Evolutionary conservation across 2,797 vertebrate species (phyloP).

Genomic region (Carapus acus): DNA sequence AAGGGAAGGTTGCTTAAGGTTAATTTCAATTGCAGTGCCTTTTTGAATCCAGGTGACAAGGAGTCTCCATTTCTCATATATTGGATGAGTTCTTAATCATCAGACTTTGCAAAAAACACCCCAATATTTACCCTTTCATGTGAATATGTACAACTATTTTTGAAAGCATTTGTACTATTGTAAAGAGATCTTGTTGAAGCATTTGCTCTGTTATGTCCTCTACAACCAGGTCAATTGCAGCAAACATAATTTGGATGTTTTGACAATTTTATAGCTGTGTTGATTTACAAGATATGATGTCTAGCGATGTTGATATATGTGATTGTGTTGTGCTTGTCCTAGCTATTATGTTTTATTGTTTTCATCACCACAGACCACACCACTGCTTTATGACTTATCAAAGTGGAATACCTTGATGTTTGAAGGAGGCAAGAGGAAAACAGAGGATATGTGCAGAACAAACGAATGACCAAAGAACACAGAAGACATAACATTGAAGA

Average conservation of each 20-base stretch:
- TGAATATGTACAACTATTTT: conserved; percentile 9
- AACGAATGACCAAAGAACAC: conserved; percentile 39
- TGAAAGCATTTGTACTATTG: not conserved
- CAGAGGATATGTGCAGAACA: conserved; percentile 44
- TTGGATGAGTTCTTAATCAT: conserved; percentile 60
- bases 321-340: conserved; percentile 40
- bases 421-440: conserved; percentile 39
- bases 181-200: conserved; percentile 17
- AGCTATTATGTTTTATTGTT: conserved; percentile 51
- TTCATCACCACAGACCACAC: conserved; percentile 45
- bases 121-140: conserved; percentile 1
- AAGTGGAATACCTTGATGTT: conserved; percentile 54
- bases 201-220: conserved; percentile 48
- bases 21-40: conserved; percentile 69
- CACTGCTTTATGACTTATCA: conserved; percentile 44
- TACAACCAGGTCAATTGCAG: conserved; percentile 38
- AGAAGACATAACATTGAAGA: conserved; percentile 70
- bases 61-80: conserved; percentile 66
- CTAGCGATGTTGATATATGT: conserved; percentile 35
- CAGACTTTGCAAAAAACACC: too few relatives aligned
- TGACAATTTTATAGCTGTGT: conserved; percentile 42
- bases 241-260: conserved; percentile 47
- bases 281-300: conserved; percentile 46
- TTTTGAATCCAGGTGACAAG: conserved; percentile 64
- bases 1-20: conserved; percentile 63